Evolutionary conservation across 2,113 vertebrate species (phyloP).

Genomic region (Phalacrocorax pelagicus): DNA sequence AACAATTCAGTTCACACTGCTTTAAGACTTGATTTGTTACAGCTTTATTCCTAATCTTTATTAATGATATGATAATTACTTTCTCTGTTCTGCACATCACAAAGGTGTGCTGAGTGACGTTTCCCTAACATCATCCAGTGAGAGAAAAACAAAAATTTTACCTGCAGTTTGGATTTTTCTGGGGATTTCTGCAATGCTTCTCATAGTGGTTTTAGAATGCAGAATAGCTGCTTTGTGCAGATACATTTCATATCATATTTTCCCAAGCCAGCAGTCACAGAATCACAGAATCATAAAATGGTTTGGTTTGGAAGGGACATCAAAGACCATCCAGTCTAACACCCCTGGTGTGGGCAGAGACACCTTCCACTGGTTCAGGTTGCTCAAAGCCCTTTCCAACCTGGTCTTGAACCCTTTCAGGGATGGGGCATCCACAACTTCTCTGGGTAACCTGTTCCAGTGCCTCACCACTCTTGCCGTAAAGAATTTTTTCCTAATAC

Average conservation of each 20-base stretch:
- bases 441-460: not conserved
- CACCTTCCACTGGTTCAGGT: not conserved
- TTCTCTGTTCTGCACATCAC: not conserved
- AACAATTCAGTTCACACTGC: not conserved
- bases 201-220: not conserved
- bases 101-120: rapidly evolving
- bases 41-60: not conserved
- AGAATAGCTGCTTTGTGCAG: not conserved
- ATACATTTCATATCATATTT: not conserved
- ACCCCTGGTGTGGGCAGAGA: not conserved
- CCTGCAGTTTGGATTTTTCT: not conserved
- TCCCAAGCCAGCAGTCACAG: not conserved
- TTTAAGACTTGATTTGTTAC: not conserved
- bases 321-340: not conserved
- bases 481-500: not conserved
- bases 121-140: not conserved
- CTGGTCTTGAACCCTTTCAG: not conserved
- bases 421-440: not conserved
- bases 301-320: not conserved
- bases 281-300: not conserved
- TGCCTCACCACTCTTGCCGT: not conserved
- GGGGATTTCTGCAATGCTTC: not conserved
- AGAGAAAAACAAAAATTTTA: not conserved
- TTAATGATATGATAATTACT: not conserved
- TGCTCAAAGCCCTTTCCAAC: not conserved